phyloP scores from a whole-genome alignment of 2,888 invertebrate species.

The Heliconius hortense region DNA sequence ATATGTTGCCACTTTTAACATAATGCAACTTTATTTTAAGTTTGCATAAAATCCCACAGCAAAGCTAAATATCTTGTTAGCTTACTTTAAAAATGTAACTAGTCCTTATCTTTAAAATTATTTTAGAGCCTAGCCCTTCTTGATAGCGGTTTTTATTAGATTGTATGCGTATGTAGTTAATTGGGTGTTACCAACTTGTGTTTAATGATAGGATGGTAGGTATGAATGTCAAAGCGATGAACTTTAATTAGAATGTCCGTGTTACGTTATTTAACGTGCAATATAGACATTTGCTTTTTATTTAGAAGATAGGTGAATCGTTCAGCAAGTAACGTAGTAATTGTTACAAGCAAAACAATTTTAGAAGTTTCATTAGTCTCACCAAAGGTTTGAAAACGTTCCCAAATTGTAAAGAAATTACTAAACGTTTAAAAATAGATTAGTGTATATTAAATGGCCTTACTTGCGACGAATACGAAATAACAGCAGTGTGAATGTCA shows the following conservation, averaged over 20 bases:
- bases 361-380: slow-evolving; percentile 75
- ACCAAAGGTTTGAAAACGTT: slow-evolving; percentile 75
- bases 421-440: slow-evolving; percentile 82
- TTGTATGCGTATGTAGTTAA: slow-evolving; percentile 69
- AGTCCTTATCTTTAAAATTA: slow-evolving; percentile 73
- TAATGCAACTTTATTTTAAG: slow-evolving; percentile 61
- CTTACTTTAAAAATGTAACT: slow-evolving; percentile 65
- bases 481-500: slow-evolving; percentile 81
- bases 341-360: slow-evolving; percentile 74
- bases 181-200: slow-evolving; percentile 74
- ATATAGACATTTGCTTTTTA: slow-evolving; percentile 63
- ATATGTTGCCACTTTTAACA: slow-evolving; percentile 58
- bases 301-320: slow-evolving; percentile 53
- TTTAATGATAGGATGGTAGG: slow-evolving; percentile 76
- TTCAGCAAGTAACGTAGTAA: slow-evolving; percentile 67
- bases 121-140: slow-evolving; percentile 73
- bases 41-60: slow-evolving; percentile 60
- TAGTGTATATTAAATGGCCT: slow-evolving; percentile 82
- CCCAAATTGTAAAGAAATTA: slow-evolving; percentile 81
- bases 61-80: slow-evolving; percentile 76
- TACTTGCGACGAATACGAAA: slow-evolving; percentile 82
- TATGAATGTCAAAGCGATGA: slow-evolving; percentile 82
- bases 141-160: slow-evolving; percentile 78
- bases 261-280: slow-evolving; percentile 80
- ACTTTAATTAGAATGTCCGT: slow-evolving; percentile 80